Evolutionary conservation across 2,797 vertebrate genomes (phyloP).

Genomic region (Dipus sagitta): DNA sequence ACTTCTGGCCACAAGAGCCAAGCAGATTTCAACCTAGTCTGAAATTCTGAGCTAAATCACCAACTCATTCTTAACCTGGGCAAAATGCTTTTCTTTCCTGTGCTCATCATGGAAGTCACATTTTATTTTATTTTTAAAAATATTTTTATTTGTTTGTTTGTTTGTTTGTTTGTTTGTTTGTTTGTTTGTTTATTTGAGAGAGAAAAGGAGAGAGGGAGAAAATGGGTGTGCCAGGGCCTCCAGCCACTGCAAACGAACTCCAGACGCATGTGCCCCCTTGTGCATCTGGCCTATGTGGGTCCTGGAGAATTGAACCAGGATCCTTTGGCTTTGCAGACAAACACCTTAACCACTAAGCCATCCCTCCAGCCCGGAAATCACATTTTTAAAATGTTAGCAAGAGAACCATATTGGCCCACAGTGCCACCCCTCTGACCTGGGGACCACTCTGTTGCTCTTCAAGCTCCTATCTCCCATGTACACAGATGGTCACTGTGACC

Average conservation of each 20-base stretch:
- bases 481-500: neutral
- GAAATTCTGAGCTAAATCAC: neutral
- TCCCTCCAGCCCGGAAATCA: no score
- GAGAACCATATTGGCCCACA: neutral
- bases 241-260: no score
- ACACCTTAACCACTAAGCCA: no score
- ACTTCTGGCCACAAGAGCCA: neutral
- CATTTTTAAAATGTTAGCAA: neutral
- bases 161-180: no score
- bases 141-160: no score
- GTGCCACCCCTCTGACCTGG: neutral
- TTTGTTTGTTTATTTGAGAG: no score
- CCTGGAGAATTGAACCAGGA: no score
- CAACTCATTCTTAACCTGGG: neutral
- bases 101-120: neutral
- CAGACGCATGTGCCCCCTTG: no score
- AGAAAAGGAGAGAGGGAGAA: no score
- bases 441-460: neutral
- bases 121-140: neutral
- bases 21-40: neutral
- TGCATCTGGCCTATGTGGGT: no score
- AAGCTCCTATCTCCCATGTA: rapidly evolving
- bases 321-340: no score
- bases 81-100: neutral
- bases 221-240: no score